Evolutionary conservation across 2,113 vertebrate genomes (phyloP), one percentile per base, ranked within the genome.

Genomic region (Lagopus muta): DNA sequence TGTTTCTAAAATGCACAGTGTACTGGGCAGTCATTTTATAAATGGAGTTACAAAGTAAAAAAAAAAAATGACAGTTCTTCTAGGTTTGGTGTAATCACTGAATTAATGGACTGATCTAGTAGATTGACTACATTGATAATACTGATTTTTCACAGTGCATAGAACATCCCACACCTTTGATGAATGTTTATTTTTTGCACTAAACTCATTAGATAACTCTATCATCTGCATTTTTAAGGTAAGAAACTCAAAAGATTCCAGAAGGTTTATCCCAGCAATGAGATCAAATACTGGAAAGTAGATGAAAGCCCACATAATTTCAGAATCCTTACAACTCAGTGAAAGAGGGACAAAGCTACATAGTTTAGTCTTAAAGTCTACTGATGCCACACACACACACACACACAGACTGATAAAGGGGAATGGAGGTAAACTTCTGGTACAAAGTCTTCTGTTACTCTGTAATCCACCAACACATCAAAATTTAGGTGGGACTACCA

Each of bases 401-500:
- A n/a, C n/a, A n/a, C n/a, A n/a, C n/a, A n/a, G 15, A 73, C 17
- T 48, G 30, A 13, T 42, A 88, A 64, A 65, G 12, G 36, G 32
- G 15, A 52, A 36, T 1, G 1, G 38, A 10, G 27, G 27, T 27
- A 38, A 78, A 11, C 20, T 45, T 78, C 32, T 47, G 13, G 43
- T 70, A 38, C 38, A n/a, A 47, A 28, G 38, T 43, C 57, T 71
- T 64, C 57, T 55, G n/a, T 55, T 64, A 55, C 21, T 47, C 14
- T 4, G 21, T 42, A 17, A 40, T 32, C 21, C 28, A n/a, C 7
- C 0, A 1, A 43, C 30, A 34, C 8, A 30, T 27, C 34, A 42
- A 38, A 72, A 34, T 64, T 17, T 21, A 62, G n/a, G 12, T 10
- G 18, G 18, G 28, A 47, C 32, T 57, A 30, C 66, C n/a, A 64